Base-by-base conservation (phyloP, 2,888 invertebrate species). In the Tachina grossa region DNA sequence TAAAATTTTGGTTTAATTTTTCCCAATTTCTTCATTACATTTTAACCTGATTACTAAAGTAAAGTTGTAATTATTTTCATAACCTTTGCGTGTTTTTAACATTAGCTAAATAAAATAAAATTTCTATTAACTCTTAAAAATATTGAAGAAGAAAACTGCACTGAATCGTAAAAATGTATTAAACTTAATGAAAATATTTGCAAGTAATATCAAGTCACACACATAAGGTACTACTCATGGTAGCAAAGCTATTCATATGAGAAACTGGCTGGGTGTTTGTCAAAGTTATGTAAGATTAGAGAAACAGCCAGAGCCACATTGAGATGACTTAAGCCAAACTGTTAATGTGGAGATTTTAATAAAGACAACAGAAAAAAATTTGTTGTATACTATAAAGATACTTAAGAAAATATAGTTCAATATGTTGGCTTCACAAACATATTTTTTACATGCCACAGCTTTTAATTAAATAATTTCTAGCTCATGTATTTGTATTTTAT, bases 21-120 rank as follows among this genome's bases (percentile, higher is more conserved):
- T 6, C 16, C 5, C 14, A 14, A 9, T 41, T 39, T 19, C 16
- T 61, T 39, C 22, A 41, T 57, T 57, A 57, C 31, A 57, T 57
- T 45, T 45, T 47, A 47, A 69, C 41, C 53, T 19, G 16, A 43
- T 69, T 69, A 49, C 41, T 9, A 43, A 49, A 63, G 19, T 63
- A 49, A 75, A 63, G 9, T 45, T 43, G 13, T 11, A 22, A 51
- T 22, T 22, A 14, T 77, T 77, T 77, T 41, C 19, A 14, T 57
- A 77, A 59, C 49, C 57, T 77, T 77, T 77, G 77, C 77, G 77
- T 77, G 77, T 77, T 68, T n/a, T 41, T 41, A 16, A 16, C 9
- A 75, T 59, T 66, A n/a, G 55, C 65, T 47, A 22, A 39, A 66
- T 66, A 47, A 76, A 66, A 45, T 75, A 47, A 76, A 66, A 45